These are phyloP conservation scores for Globodera rostochiensis DNA, from an alignment of 1,140 invertebrate species.

Conservation along the genomic window DNA sequence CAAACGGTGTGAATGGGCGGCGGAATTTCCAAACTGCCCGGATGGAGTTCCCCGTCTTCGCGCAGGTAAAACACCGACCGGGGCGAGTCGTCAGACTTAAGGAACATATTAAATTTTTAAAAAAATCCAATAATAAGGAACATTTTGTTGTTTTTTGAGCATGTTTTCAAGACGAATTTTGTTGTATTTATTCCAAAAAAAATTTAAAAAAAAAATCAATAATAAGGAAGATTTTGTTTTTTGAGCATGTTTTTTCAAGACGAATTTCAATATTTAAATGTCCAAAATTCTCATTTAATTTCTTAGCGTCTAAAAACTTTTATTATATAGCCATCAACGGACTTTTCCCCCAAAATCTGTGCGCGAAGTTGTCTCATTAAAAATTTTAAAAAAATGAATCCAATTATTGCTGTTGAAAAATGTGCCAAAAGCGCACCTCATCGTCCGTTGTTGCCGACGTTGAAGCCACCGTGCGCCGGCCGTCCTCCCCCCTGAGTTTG, in stretches of 20 bases:
- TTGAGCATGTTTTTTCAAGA: not conserved
- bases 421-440: not conserved
- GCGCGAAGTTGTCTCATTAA: too few species aligned
- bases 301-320: too few species aligned
- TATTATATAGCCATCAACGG: too few species aligned
- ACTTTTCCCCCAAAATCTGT: too few species aligned
- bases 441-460: not conserved
- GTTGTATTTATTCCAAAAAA: too few species aligned
- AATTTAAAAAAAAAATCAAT: too few species aligned
- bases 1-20: slow-evolving; percentile 24
- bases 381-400: slow-evolving; percentile 3
- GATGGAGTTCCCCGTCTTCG: slow-evolving; percentile 36
- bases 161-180: not conserved
- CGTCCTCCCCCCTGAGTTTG: not conserved
- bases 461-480: not conserved
- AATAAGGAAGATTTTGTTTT: not conserved
- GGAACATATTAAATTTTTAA: too few species aligned
- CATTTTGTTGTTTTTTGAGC: slow-evolving; percentile 10
- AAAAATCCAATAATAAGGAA: too few species aligned
- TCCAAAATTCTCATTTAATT: too few species aligned
- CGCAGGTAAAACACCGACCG: slow-evolving; percentile 41
- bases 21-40: slow-evolving; percentile 36
- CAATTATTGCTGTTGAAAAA: too few species aligned
- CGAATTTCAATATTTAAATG: too few species aligned
- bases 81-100: not conserved